phyloP scores from a whole-genome alignment of 2,888 invertebrate genomes.

The Syritta pipiens region DNA sequence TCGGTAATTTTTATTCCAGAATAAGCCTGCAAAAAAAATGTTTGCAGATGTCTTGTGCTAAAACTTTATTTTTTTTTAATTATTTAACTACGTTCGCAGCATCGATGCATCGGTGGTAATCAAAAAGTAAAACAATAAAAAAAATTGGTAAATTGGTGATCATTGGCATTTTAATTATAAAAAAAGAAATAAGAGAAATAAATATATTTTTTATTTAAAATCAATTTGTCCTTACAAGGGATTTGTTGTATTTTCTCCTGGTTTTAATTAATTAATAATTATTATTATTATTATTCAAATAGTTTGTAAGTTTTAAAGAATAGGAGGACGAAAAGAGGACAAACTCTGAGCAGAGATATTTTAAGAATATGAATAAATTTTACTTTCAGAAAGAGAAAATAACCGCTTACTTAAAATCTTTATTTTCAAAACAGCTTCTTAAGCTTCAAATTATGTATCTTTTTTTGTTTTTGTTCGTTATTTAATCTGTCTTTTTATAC shows the following conservation, averaged over 20 bases:
- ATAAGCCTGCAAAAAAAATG: background rate
- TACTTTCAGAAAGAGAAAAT: conserved; percentile 24
- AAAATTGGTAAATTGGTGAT: conserved; percentile 47
- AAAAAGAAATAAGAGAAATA: conserved; percentile 7
- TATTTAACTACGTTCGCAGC: conserved; percentile 70
- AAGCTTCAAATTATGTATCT: conserved; percentile 40
- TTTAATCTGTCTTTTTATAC: background rate
- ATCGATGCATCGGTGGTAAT: conserved; percentile 75
- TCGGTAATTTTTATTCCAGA: too few species aligned
- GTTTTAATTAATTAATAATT: conserved; percentile 48
- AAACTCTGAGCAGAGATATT: background rate
- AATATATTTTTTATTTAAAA: background rate
- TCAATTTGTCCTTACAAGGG: conserved; percentile 38
- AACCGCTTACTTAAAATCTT: conserved; percentile 42
- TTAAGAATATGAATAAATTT: background rate
- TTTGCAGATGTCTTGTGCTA: background rate
- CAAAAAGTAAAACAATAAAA: background rate
- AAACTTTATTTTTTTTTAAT: conserved; percentile 5
- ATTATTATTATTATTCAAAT: conserved; percentile 2
- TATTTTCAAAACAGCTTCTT: conserved; percentile 58
- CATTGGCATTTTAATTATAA: conserved; percentile 21
- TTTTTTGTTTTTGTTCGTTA: conserved; percentile 18
- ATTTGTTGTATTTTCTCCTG: conserved; percentile 67
- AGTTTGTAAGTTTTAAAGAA: conserved; percentile 41
- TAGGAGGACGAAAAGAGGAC: conserved; percentile 9